Base-by-base conservation (phyloP, 2,888 invertebrate species). In the Andrena trimmerana region DNA sequence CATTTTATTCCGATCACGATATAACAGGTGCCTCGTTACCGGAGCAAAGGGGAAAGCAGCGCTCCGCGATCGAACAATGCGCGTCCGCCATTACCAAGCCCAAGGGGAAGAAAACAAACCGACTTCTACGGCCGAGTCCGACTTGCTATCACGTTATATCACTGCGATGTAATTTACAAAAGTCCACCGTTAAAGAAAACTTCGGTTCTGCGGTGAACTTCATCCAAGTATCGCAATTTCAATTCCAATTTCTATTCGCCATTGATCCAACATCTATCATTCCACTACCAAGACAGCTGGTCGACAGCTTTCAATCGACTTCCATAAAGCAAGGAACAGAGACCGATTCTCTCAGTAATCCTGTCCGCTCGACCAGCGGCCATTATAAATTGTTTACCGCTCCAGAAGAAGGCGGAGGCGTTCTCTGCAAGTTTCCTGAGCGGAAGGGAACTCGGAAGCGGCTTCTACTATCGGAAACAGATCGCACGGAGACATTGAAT, bases 1-100 rank as follows among this genome's bases (percentile, higher is more conserved):
- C 36, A 29, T 69, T 60, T 62, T 66, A 62, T 57, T 59, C 54
- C 13, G 27, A 67, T 67, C 59, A 48, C 73, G 59, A 66, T n/a
- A 42, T 7, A 31, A 5, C 57, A 36, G 27, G 13, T 57, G 36
- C 20, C 63, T 65, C 63, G 63, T 65, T 73, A 8, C 8, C 27
- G 2, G 5, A 6, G 24, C 2, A 24, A 33, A 42, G 24, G 24
- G 24, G 20, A 24, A 8, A 57, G 24, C 42, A 24, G 54, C 20
- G 24, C 10, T 27, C 10, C 33, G 20, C 4, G n/a, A n/a, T 20
- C 2, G 54, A 57, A 54, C 27, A 24, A 20, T 33, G 13, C 13
- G 52, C 10, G 2, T 54, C 5, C 20, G 62, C 33, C 36, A 63
- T n/a, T 63, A n/a, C 10, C 42, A 36, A 10, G 10, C 10, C 10